These are phyloP conservation scores for Steatornis caripensis DNA, from an alignment of 2,113 vertebrate species.

Conservation along the genomic window DNA sequence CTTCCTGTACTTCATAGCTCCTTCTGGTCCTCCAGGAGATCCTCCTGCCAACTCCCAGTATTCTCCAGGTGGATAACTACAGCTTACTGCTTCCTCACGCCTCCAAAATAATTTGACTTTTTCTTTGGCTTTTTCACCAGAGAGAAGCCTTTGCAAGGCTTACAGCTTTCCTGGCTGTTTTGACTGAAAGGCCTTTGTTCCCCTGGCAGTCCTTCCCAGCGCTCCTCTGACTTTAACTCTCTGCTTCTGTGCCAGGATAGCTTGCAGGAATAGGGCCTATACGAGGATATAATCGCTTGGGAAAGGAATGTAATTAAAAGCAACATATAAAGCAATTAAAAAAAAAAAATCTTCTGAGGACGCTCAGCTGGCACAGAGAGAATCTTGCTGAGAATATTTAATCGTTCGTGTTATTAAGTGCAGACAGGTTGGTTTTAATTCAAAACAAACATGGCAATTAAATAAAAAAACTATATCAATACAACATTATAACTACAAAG, in stretches of 20 bases:
- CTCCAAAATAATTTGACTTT: neutral
- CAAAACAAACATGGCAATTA: constrained; percentile 50
- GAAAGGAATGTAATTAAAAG: constrained; percentile 65
- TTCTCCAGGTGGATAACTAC: neutral
- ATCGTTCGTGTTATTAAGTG: constrained; percentile 51
- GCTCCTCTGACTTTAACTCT: neutral
- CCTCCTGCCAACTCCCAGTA: neutral
- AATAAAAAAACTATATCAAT: neutral
- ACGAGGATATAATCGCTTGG: constrained; percentile 44
- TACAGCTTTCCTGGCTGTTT: neutral
- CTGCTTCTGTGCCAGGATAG: constrained; percentile 43
- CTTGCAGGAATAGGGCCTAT: constrained; percentile 42
- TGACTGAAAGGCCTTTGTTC: neutral
- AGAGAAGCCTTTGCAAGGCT: neutral
- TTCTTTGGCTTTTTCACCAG: neutral
- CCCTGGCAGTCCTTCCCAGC: neutral
- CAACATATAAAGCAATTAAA: constrained; percentile 32
- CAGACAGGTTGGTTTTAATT: constrained; percentile 43
- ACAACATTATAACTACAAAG: neutral
- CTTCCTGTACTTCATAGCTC: neutral
- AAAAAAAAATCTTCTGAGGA: constrained; percentile 33
- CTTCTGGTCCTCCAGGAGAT: neutral
- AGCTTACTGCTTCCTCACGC: neutral
- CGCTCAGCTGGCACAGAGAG: neutral
- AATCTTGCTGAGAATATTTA: constrained; percentile 47